phyloP scores from a whole-genome alignment of 2,888 invertebrate genomes.

The Pterostichus madidus region DNA sequence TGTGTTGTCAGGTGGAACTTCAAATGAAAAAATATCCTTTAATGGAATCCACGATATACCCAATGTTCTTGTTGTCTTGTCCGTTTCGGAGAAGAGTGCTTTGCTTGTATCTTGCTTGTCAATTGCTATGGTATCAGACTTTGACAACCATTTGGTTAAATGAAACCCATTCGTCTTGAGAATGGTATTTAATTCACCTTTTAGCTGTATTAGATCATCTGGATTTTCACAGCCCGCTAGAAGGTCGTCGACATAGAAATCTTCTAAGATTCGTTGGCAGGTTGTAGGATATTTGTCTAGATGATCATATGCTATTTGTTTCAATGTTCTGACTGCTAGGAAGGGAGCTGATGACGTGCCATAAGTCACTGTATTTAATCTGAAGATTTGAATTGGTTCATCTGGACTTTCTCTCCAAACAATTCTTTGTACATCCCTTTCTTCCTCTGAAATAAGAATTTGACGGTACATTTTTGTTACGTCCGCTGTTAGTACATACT shows the following conservation, averaged over 20 bases:
- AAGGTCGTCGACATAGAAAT: no score
- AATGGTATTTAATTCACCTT: slow-evolving; percentile 24
- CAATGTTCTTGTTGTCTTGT: slow-evolving; percentile 25
- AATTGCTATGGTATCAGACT: slow-evolving; percentile 42
- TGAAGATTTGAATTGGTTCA: slow-evolving; percentile 67
- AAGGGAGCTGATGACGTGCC: no score
- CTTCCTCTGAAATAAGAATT: slow-evolving; percentile 68
- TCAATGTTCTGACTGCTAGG: slow-evolving; percentile 68
- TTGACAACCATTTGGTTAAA: slow-evolving; percentile 68
- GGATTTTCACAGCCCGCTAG: slow-evolving; percentile 66
- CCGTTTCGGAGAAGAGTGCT: neutral
- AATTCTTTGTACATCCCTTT: slow-evolving; percentile 69
- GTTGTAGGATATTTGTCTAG: slow-evolving; percentile 68
- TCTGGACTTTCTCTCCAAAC: slow-evolving; percentile 68
- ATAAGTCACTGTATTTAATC: slow-evolving; percentile 68
- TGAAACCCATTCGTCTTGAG: slow-evolving; percentile 66
- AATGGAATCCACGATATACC: slow-evolving; percentile 16
- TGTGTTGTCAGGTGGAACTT: neutral
- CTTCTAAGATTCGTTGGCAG: slow-evolving; percentile 59
- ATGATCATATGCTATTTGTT: slow-evolving; percentile 68
- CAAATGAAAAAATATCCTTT: slow-evolving; percentile 22
- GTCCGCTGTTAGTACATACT: slow-evolving; percentile 71
- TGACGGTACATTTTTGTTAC: slow-evolving; percentile 72
- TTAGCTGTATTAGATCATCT: slow-evolving; percentile 32
- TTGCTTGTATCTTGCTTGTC: neutral